Evolutionary conservation across 2,888 invertebrate species (phyloP), one percentile per base, ranked within the genome.

Genomic region (Isotomurus palustris): DNA sequence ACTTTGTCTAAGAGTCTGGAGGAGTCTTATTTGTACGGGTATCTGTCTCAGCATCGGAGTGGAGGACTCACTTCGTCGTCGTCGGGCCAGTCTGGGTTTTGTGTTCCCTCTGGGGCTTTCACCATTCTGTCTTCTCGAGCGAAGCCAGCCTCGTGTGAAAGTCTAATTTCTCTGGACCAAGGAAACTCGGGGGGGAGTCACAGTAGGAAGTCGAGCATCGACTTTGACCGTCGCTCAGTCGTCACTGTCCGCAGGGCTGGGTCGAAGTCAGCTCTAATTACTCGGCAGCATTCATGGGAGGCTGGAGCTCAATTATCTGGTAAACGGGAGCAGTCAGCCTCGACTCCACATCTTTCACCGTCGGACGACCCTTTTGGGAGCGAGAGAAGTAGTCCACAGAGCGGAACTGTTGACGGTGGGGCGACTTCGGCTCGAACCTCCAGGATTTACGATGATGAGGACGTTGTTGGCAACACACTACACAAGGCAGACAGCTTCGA

Each of bases 401-500:
- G 49, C 22, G 43, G 24, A 19, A 43, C 43, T 19, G 43, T 19
- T 19, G 43, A 43, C 19, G 48, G 61, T 35, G 51, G 60, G 52
- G 59, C 58, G 12, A 62, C 57, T 56, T 49, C 55, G 52, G 53
- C 53, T 12, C 52, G 65, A 14, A 52, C 55, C 19, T 56, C 56
- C 14, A 51, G 58, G 17, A 56, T 59, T 53, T 58, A 60, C 32
- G 58, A 64, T 56, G 68, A 60, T 32, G 56, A 62, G 51, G 68
- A 65, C 40, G 63, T 48, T 24, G 59, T 61, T 4, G 65, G 61
- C 19, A 60, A 59, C 29, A 53, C 64, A 10, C 45, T 71, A 4
- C 68, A 72, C 35, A 83, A 83, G 71, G 82, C 83, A 1, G 84
- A 84, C 70, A 84, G 83, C 71, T 84, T 84, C 71, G 84, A 84